phyloP scores from a whole-genome alignment of 2,113 vertebrate genomes.

The Alligator mississippiensis region DNA sequence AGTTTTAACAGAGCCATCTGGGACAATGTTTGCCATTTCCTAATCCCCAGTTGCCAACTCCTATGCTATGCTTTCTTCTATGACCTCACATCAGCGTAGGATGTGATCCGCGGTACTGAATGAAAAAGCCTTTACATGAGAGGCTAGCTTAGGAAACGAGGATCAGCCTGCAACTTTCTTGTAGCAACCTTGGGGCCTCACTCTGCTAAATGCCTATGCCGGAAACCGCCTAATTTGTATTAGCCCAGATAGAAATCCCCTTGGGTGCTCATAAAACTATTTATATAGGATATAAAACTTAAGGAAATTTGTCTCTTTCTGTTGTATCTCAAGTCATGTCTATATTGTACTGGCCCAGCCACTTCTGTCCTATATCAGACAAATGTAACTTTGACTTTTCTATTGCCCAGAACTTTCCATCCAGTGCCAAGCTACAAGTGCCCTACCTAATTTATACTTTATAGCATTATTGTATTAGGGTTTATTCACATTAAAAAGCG shows the following conservation, averaged over 20 bases:
- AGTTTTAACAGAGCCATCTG: background rate
- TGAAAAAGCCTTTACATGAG: background rate
- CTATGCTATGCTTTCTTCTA: background rate
- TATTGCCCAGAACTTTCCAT: background rate
- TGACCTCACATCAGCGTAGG: background rate
- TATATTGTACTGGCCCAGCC: background rate
- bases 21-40: background rate
- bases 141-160: background rate
- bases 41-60: background rate
- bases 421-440: background rate
- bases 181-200: background rate
- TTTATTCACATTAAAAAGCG: background rate
- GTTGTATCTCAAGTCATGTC: background rate
- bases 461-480: background rate
- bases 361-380: background rate
- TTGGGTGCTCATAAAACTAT: background rate
- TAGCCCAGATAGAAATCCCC: background rate
- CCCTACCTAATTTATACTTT: background rate
- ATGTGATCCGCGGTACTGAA: background rate
- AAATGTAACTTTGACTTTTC: constrained; percentile 17
- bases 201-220: background rate
- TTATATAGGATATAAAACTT: background rate
- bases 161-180: background rate
- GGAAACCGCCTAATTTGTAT: background rate
- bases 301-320: background rate